These are phyloP conservation scores for Acanthurus tractus DNA, from an alignment of 2,797 vertebrate genomes.

Conservation along the genomic window DNA sequence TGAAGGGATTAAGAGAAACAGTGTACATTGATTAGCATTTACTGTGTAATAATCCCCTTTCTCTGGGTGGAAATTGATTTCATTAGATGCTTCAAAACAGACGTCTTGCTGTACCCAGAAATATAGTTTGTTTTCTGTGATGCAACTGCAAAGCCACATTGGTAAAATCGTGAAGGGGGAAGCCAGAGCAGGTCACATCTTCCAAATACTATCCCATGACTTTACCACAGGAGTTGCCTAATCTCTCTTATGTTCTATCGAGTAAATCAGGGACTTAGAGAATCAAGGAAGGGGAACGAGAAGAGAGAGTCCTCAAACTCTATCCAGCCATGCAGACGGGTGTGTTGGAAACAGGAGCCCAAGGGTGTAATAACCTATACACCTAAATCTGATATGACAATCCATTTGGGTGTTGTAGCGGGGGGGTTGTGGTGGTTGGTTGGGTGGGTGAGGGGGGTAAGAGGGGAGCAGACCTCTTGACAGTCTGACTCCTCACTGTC, in stretches of 20 bases:
- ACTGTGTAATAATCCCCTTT: background rate
- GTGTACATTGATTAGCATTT: background rate
- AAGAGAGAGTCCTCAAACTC: constrained; percentile 81
- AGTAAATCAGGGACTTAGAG: constrained; percentile 65
- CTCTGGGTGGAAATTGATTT: background rate
- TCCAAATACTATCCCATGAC: constrained; percentile 15
- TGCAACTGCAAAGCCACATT: background rate
- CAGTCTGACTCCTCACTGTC: constrained; percentile 85
- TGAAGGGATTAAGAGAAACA: background rate
- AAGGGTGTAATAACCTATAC: constrained; percentile 92
- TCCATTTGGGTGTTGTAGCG: constrained; percentile 89
- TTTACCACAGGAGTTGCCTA: constrained; percentile 14
- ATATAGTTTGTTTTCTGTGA: constrained; percentile 5
- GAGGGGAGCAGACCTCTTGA: constrained; percentile 80
- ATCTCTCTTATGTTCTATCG: constrained; percentile 51
- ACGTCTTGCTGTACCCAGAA: no score
- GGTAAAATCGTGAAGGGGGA: background rate
- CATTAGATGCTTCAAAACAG: background rate
- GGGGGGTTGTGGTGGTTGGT: constrained; percentile 52
- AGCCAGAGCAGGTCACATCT: constrained; percentile 1
- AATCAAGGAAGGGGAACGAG: constrained; percentile 51
- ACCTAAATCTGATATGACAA: constrained; percentile 90
- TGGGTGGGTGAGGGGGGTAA: constrained; percentile 60
- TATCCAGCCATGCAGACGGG: constrained; percentile 80
- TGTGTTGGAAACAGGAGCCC: constrained; percentile 84